Conservation (phyloP, 1,140 invertebrate genomes). For the Frieseomelitta varia region DNA sequence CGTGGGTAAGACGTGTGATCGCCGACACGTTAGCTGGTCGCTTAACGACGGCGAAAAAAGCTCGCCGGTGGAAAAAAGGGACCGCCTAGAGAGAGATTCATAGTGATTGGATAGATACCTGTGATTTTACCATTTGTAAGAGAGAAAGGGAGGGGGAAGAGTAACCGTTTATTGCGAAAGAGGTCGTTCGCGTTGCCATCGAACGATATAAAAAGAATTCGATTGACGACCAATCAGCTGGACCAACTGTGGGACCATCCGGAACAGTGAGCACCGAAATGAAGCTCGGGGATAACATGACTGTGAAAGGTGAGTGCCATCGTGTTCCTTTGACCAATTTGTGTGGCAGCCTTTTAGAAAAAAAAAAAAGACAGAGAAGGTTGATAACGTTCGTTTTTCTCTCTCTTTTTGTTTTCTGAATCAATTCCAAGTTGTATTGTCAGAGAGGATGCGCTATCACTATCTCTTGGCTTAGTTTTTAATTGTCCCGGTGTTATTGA, state of each 20-base stretch:
- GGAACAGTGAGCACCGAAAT: conserved; percentile 51
- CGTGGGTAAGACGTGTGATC: neutral
- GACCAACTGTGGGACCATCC: conserved; percentile 34
- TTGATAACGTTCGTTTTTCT: too few species aligned
- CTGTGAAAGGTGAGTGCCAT: conserved; percentile 61
- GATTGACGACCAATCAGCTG: neutral
- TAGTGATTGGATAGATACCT: conserved; percentile 10
- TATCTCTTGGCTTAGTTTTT: neutral
- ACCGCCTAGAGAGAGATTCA: neutral
- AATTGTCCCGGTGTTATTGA: conserved; percentile 13
- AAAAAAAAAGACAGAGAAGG: neutral
- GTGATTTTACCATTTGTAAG: neutral
- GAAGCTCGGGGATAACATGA: conserved; percentile 68
- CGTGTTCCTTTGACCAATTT: neutral
- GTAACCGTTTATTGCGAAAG: neutral
- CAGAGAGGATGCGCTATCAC: neutral
- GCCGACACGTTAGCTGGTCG: neutral
- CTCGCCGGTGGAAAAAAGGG: conserved; percentile 4
- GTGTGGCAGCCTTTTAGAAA: neutral
- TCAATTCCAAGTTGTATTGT: neutral
- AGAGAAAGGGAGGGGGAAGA: neutral
- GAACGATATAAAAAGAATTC: neutral
- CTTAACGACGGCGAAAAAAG: conserved; percentile 30
- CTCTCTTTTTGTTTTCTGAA: neutral
- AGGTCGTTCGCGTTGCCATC: neutral